Evolutionary conservation across 2,797 vertebrate species (phyloP).

Genomic region (Ctenosaura bakeri): DNA sequence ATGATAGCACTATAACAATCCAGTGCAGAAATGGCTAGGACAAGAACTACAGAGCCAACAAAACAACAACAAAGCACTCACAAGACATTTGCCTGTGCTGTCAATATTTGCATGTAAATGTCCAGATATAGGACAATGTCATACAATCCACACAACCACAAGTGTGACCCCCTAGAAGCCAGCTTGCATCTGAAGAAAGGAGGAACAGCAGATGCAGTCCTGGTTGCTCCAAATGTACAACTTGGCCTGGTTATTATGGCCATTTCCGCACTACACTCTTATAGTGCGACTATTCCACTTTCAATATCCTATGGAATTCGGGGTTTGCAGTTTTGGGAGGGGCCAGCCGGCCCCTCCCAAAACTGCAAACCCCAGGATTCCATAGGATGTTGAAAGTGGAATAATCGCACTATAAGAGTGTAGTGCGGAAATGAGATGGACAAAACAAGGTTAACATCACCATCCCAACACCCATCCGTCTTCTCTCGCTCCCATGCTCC

Average conservation of each 20-base stretch:
- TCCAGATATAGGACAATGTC: not conserved
- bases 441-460: constrained; percentile 7
- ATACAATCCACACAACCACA: not conserved
- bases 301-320: too few relatives aligned
- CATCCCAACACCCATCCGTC: not conserved
- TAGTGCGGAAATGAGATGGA: not conserved
- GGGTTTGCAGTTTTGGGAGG: too few relatives aligned
- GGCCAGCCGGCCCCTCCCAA: too few relatives aligned
- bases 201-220: too few relatives aligned
- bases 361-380: too few relatives aligned
- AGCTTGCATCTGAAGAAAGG: not conserved
- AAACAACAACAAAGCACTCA: not conserved
- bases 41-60: too few relatives aligned
- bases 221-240: not conserved
- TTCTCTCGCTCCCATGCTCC: not conserved
- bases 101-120: not conserved
- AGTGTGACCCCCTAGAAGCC: not conserved
- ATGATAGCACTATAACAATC: too few relatives aligned
- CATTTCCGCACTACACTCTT: too few relatives aligned
- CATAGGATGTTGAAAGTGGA: too few relatives aligned
- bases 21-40: too few relatives aligned
- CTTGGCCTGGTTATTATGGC: not conserved
- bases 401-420: too few relatives aligned
- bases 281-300: too few relatives aligned
- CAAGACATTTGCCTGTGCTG: not conserved